Evolutionary conservation across 2,113 vertebrate species (phyloP).

Genomic region (Philantomba maxwellii): DNA sequence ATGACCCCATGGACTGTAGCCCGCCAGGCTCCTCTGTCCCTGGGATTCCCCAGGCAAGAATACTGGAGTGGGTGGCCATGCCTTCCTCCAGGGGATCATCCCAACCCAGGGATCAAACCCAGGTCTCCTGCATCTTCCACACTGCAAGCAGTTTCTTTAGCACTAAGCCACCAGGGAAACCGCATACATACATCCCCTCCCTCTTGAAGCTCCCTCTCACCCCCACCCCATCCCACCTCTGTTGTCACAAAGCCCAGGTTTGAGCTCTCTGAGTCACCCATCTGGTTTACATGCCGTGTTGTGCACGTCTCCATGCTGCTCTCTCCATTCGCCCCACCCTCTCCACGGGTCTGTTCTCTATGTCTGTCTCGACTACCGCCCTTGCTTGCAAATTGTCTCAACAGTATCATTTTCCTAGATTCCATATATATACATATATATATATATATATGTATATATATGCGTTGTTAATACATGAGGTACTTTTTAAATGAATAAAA

Average conservation of each 20-base stretch:
- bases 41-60: neutral
- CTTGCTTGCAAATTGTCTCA: neutral
- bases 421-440: neutral
- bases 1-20: neutral
- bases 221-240: neutral
- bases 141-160: neutral
- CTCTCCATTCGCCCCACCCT: neutral
- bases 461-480: neutral
- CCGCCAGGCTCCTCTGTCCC: neutral
- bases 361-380: neutral
- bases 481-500: conserved; percentile 14
- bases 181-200: neutral
- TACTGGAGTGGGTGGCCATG: neutral
- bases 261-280: neutral
- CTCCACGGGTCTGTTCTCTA: neutral
- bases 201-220: neutral
- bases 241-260: neutral
- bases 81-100: neutral
- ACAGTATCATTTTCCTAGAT: neutral
- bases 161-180: neutral
- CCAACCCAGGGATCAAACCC: neutral
- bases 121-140: neutral
- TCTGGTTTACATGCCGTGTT: neutral
- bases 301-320: neutral
- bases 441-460: too few species aligned